Conservation (phyloP, 92 coral and sea anemone species). For the Galaxea fascicularis region DNA sequence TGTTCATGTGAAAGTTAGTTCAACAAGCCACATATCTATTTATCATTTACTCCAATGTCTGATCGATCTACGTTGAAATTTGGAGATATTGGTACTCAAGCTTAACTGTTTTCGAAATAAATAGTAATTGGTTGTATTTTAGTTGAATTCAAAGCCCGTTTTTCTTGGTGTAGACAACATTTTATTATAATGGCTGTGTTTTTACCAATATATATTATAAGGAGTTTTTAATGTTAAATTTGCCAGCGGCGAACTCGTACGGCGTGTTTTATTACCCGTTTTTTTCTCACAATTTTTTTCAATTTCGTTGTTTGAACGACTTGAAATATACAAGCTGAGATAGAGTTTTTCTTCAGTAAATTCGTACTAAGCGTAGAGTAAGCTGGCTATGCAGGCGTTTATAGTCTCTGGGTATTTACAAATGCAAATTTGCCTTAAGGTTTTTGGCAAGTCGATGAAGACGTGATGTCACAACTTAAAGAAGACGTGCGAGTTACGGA, state of each 20-base stretch:
- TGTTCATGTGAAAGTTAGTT: not conserved
- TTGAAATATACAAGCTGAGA: not conserved
- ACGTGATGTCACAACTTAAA: not conserved
- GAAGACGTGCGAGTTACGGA: not conserved
- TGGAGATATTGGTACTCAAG: slow-evolving; percentile 35
- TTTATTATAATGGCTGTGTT: not conserved
- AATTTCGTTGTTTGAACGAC: not conserved
- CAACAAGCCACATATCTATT: not conserved
- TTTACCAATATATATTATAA: not conserved
- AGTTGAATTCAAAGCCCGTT: not conserved
- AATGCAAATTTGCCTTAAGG: not conserved
- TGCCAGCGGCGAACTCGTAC: not conserved
- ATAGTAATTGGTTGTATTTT: not conserved
- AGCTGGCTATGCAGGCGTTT: not conserved
- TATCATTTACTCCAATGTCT: not conserved
- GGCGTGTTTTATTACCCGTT: slow-evolving; percentile 13
- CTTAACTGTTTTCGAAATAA: not conserved
- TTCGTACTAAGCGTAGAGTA: not conserved
- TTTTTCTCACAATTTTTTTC: not conserved
- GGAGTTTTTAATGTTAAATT: not conserved
- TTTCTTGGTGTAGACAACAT: not conserved
- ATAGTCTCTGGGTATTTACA: not conserved
- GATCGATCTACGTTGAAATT: slow-evolving; percentile 24
- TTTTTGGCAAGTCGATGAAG: not conserved
- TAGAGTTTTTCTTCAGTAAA: not conserved